Evolutionary conservation across 2,888 invertebrate genomes (phyloP), one percentile per base, ranked within the genome.

Genomic region (Drosophila anceps): DNA sequence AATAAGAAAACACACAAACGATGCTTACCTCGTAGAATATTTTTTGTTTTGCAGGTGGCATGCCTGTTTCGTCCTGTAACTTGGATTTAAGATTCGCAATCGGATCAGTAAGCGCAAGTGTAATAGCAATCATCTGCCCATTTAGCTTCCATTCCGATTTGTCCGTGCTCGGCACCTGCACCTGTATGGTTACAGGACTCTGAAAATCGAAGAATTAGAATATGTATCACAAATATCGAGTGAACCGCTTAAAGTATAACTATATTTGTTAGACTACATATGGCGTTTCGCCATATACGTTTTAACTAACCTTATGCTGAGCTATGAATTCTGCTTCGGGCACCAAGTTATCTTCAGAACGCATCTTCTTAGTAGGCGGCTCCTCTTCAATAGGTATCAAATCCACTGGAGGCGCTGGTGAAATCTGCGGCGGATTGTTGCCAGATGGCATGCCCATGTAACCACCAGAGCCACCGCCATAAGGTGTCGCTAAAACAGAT

Each of bases 41-140:
- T 93, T 99, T 99, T 94, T 99, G 99, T 93, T 99, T 99, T 61
- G 98, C 98, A 20, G 97, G 97, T 48, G 98, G 98, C 96, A 99
- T 97, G 78, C 97, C 97, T 66, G 97, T 97, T 80, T 96, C 95
- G 76, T 97, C 96, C 91, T 96, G 95, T 82, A 99, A 95, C 92
- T 96, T 96, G 13, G 96, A 95, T 94, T 99, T 99, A 84, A 99
- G 95, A 61, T 95, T 96, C 15, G 96, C 95, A n/a, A 98, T 96
- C 0, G 95, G 94, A 79, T 98, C 97, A 15, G 95, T 94, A 15
- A 97, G 94, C 44, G 97, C 95, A 90, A 99, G 91, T 2, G 95
- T 95, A 63, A 98, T 94, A 59, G 95, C 95, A 85, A 99, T 93
- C 73, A 96, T 94, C 93, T 99, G 98, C 0, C 99, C 99, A 92